Evolutionary conservation across 2,113 vertebrate genomes (phyloP).

Genomic region (Myodes glareolus): DNA sequence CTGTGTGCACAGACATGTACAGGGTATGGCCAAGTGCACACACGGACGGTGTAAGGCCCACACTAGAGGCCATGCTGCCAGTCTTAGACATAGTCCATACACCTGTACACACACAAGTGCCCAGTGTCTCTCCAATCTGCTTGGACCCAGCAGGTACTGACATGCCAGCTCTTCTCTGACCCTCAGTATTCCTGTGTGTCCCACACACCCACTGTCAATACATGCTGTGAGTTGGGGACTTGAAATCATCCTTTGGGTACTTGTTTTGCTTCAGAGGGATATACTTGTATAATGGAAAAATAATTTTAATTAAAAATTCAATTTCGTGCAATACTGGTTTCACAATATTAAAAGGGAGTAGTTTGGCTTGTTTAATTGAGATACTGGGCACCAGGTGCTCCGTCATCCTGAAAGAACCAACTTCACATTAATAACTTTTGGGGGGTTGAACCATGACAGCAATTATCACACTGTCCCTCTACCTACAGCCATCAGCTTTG

Average conservation of each 20-base stretch:
- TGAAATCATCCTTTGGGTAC: neutral
- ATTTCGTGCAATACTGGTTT: constrained; percentile 59
- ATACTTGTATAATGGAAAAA: neutral
- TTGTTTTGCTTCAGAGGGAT: neutral
- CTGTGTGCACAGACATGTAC: neutral
- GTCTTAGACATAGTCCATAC: neutral
- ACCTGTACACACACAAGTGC: neutral
- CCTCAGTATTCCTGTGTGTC: neutral
- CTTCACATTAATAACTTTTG: neutral
- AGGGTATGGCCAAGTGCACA: neutral
- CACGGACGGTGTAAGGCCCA: neutral
- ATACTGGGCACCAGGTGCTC: neutral
- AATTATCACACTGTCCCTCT: too few species aligned
- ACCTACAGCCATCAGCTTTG: neutral
- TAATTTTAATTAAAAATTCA: constrained; percentile 69
- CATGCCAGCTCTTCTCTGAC: neutral
- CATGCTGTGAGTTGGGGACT: neutral
- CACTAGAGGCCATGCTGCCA: neutral
- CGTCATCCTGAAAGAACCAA: neutral
- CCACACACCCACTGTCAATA: neutral
- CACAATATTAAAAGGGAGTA: constrained; percentile 23
- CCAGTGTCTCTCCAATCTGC: neutral
- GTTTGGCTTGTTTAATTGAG: constrained; percentile 40
- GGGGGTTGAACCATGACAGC: neutral
- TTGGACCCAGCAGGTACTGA: too few species aligned